Base-by-base conservation (phyloP, 2,113 vertebrate species). In the Apodemus sylvaticus region DNA sequence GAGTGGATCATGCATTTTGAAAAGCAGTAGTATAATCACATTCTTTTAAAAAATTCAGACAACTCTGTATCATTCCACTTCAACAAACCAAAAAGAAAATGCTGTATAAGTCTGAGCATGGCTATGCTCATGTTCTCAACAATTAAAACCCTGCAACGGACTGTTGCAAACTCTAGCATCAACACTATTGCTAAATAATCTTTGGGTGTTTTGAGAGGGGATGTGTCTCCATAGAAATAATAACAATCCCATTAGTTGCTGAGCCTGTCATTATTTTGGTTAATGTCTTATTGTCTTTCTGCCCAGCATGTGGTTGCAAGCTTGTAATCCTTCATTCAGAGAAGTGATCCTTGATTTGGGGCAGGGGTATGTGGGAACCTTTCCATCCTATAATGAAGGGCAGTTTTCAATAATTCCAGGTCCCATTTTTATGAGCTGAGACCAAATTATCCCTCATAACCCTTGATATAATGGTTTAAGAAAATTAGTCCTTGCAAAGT, bases 391-490 rank as follows among this genome's bases (percentile, higher is more conserved):
- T 91, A 97, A 96, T 97, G 64, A 97, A 96, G 36, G 45, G 83
- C 91, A 91, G 79, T 82, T 95, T 98, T 93, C 86, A 94, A 90
- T 48, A 96, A 97, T 94, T 78, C 90, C 78, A 96, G 51, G 45
- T 39, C 96, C 85, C 93, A 53, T 78, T 92, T 81, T 81, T 92
- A 89, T 34, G 96, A 97, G 96, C 64, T 96, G 85, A 79, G 96
- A 96, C 96, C 74, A 97, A 95, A 96, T 95, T 86, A 89, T 89
- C 16, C 97, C 97, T 91, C 77, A 17, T 83, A 97, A 93, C 91
- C 96, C 90, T 20, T n/a, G 62, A 39, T 13, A 0, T 74, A 92
- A 91, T 70, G 62, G 39, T 71, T 94, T 24, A 45, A 79, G 94
- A 97, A 95, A 94, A 62, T 82, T 0, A 90, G 39, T 60, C 42